Percentiles rank a stretch among this genome's conserved stretches.
phyloP scores from a whole-genome alignment of 2,797 vertebrate species.

The Halcyon leucocephala region DNA sequence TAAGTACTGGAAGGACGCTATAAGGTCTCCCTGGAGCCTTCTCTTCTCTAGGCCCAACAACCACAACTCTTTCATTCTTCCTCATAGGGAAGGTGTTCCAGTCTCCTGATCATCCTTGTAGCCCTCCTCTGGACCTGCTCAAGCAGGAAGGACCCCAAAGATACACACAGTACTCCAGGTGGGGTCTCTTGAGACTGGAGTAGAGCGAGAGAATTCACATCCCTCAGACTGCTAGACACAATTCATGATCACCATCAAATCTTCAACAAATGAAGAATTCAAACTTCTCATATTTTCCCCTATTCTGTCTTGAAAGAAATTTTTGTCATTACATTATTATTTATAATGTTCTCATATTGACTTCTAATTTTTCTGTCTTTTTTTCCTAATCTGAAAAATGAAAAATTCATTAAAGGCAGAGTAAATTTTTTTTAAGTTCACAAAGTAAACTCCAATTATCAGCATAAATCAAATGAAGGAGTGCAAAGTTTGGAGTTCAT shows the following conservation, averaged over 20 bases:
- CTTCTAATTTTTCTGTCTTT: background rate
- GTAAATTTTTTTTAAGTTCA: background rate
- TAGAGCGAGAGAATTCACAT: background rate
- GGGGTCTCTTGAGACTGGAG: fast-evolving
- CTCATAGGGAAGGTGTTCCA: background rate
- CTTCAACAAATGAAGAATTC: background rate
- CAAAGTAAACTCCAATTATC: background rate
- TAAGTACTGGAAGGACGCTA: background rate
- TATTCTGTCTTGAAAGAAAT: background rate
- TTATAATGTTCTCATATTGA: background rate
- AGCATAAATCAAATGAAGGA: background rate
- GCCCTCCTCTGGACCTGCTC: background rate
- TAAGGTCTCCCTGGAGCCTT: background rate
- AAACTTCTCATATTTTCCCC: background rate
- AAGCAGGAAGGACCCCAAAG: background rate
- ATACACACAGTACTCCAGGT: background rate
- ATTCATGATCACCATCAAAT: background rate
- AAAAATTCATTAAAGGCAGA: background rate
- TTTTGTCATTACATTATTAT: background rate
- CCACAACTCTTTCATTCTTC: background rate
- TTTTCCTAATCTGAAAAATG: background rate
- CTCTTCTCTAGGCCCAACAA: background rate
- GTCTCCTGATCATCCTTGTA: background rate
- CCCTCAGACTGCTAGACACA: background rate
- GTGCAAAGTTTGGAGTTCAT: background rate